phyloP scores from a whole-genome alignment of 2,113 vertebrate genomes.

The Mystacornis crossleyi region DNA sequence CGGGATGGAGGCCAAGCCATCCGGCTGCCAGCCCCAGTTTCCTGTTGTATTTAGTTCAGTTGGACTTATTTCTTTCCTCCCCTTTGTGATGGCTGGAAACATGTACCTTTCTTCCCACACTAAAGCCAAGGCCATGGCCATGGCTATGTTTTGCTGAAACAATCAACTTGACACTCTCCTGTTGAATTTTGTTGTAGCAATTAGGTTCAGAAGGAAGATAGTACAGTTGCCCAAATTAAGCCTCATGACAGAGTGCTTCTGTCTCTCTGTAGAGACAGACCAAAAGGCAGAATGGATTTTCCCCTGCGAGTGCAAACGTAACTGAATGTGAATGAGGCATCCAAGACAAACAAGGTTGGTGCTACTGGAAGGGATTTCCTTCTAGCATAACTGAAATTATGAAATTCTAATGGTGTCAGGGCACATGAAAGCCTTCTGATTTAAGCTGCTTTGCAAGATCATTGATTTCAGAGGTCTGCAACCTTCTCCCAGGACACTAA shows the following conservation, averaged over 20 bases:
- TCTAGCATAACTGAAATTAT: background rate
- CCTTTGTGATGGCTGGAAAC: background rate
- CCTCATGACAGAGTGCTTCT: background rate
- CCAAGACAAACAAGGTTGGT: background rate
- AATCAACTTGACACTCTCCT: background rate
- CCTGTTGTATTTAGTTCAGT: slow-evolving; percentile 14
- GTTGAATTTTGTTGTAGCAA: background rate
- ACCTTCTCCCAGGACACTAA: background rate
- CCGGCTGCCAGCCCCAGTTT: background rate
- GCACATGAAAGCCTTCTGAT: background rate
- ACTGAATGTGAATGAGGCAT: background rate
- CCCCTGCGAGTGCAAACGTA: background rate
- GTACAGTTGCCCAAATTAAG: background rate
- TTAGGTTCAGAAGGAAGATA: background rate
- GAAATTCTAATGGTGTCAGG: background rate
- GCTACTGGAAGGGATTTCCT: background rate
- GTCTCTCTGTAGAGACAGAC: background rate
- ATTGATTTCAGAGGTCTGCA: background rate
- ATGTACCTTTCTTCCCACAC: background rate
- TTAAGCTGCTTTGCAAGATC: background rate
- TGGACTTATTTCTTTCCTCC: background rate
- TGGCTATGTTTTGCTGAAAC: background rate
- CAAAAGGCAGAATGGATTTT: background rate
- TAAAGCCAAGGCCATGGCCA: background rate
- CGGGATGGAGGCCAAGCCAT: background rate